phyloP scores from a whole-genome alignment of 1,140 invertebrate genomes.

The Rhopalosiphum padi region DNA sequence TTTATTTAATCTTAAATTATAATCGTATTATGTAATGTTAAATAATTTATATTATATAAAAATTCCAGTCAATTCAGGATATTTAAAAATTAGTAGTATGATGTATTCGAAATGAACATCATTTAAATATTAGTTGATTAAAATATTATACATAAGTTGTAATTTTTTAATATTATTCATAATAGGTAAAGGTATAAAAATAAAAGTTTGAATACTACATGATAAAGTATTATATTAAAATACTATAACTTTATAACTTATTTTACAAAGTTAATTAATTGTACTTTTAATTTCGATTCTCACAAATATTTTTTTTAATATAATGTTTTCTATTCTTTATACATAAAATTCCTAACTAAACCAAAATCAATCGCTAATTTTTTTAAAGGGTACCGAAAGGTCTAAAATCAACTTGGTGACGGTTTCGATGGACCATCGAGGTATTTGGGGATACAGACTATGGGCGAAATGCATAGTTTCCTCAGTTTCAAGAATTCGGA shows the following conservation, averaged over 20 bases:
- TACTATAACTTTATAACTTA: background rate
- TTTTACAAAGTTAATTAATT: background rate
- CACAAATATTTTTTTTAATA: background rate
- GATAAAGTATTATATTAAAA: background rate
- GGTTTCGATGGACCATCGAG: background rate
- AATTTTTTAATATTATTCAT: background rate
- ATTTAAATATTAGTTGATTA: background rate
- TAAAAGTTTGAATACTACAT: background rate
- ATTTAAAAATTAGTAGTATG: background rate
- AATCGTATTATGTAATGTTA: background rate
- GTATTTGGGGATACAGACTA: background rate
- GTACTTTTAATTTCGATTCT: background rate
- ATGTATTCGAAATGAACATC: background rate
- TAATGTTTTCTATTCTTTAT: background rate
- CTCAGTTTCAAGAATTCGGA: constrained; percentile 1
- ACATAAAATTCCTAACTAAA: background rate
- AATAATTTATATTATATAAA: background rate
- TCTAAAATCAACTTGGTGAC: background rate
- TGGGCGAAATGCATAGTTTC: background rate
- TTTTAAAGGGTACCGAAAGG: background rate
- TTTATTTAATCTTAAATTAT: background rate
- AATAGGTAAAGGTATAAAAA: background rate
- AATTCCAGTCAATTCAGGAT: background rate
- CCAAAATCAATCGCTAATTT: background rate
- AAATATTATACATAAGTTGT: background rate